These are phyloP conservation scores for Fundulus diaphanus DNA, from an alignment of 2,797 vertebrate species.

Conservation along the genomic window DNA sequence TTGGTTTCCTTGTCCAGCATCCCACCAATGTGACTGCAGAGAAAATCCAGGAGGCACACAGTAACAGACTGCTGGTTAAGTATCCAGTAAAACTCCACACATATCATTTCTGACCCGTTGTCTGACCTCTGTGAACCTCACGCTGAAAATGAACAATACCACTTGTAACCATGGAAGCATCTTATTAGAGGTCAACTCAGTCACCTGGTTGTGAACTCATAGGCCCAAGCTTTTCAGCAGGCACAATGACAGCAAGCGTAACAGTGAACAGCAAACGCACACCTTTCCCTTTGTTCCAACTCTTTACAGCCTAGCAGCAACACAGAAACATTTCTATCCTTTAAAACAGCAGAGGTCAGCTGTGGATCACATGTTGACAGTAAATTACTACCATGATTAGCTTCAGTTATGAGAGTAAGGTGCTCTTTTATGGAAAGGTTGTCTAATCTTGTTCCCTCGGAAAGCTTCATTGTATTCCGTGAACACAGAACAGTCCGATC, in stretches of 20 bases:
- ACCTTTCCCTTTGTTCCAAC: neutral
- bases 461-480: neutral
- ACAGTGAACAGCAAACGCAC: conserved; percentile 6
- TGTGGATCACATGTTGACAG: neutral
- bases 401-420: neutral
- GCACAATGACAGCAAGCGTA: conserved; percentile 39
- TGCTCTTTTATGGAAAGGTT: neutral
- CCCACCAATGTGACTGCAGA: neutral
- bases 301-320: neutral
- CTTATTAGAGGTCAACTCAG: conserved; percentile 22
- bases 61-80: conserved; percentile 15
- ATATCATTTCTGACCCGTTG: conserved; percentile 6
- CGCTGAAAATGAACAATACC: conserved; percentile 33
- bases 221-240: conserved; percentile 46
- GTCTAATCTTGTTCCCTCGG: neutral
- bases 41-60: conserved; percentile 34
- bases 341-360: neutral
- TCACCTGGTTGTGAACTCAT: conserved; percentile 32
- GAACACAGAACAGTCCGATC: neutral
- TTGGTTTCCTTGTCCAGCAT: conserved; percentile 8
- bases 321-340: neutral
- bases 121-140: conserved; percentile 29
- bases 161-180: conserved; percentile 38
- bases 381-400: neutral
- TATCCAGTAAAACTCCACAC: neutral